phyloP scores from a whole-genome alignment of 2,797 vertebrate species.

The Luscinia luscinia region DNA sequence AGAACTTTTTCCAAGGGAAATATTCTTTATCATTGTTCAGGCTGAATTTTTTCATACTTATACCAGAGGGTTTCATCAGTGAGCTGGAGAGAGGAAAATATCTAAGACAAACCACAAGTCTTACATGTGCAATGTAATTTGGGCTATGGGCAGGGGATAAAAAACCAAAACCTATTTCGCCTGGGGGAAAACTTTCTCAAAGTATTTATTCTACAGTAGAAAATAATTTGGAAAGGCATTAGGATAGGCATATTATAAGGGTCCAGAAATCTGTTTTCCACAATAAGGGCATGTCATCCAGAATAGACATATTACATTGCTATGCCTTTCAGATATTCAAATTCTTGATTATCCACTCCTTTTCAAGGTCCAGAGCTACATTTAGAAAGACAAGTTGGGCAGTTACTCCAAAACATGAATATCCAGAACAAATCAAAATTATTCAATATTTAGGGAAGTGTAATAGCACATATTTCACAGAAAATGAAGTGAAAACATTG shows the following conservation, averaged over 20 bases:
- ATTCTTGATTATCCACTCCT: slow-evolving; percentile 1
- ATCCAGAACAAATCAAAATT: background rate
- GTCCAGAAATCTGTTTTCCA: background rate
- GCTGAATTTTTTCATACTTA: background rate
- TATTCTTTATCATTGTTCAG: background rate
- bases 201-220: background rate
- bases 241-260: background rate
- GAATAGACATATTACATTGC: background rate
- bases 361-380: background rate
- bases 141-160: background rate
- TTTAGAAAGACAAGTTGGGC: background rate
- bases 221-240: background rate
- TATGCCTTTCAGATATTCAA: slow-evolving; percentile 23
- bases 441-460: background rate
- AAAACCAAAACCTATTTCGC: background rate
- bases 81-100: background rate
- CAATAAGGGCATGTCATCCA: background rate
- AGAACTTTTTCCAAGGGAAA: background rate
- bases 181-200: background rate
- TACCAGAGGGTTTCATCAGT: background rate
- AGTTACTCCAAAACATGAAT: background rate
- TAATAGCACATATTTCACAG: background rate
- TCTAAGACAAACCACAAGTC: background rate
- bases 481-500: background rate
- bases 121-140: background rate